phyloP scores from a whole-genome alignment of 64 coral and sea anemone species.

The Actinia equina region DNA sequence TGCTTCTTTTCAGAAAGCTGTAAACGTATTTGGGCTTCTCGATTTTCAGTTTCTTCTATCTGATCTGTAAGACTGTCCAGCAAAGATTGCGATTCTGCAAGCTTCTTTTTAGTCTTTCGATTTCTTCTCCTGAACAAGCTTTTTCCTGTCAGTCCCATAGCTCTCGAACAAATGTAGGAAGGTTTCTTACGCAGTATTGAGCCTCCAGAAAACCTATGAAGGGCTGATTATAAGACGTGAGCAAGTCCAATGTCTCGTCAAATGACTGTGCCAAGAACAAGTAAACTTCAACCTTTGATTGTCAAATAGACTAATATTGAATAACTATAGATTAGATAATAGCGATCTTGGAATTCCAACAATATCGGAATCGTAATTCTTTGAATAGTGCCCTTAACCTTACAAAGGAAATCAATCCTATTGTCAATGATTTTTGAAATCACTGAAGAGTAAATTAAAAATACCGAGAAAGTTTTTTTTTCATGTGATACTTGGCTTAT shows the following conservation, averaged over 20 bases:
- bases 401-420: background rate
- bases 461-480: background rate
- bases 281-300: constrained; percentile 12
- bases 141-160: constrained; percentile 1
- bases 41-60: background rate
- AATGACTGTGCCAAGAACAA: background rate
- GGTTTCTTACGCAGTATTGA: background rate
- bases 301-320: background rate
- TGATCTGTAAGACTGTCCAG: constrained; percentile 3
- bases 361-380: background rate
- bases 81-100: background rate
- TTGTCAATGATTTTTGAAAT: background rate
- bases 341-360: constrained; percentile 15
- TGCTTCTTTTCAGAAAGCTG: background rate
- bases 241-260: background rate
- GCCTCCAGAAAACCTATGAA: background rate
- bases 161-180: background rate
- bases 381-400: constrained; percentile 14
- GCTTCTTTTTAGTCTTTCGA: constrained; percentile 13
- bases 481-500: background rate
- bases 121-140: constrained; percentile 10
- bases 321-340: constrained; percentile 4
- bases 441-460: background rate
- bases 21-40: background rate
- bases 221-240: background rate